Percentiles rank a stretch among this genome's conserved stretches.
Evolutionary conservation across 1,140 invertebrate genomes (phyloP).

Genomic region (Drosophila subobscura): DNA sequence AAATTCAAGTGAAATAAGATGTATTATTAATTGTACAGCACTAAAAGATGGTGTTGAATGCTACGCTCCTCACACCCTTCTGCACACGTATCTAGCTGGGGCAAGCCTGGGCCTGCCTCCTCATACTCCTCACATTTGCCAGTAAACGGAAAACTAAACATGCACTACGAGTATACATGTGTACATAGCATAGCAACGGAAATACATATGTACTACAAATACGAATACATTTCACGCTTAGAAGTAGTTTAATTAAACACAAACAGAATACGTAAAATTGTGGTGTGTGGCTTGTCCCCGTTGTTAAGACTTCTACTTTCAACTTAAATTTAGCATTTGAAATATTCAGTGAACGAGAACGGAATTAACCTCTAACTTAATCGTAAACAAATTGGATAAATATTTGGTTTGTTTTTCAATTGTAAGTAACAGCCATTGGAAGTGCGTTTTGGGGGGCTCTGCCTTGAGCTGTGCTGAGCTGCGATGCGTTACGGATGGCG

Average conservation of each 20-base stretch:
- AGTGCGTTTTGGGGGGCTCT: conserved; percentile 53
- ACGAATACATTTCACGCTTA: conserved; percentile 50
- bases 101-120: conserved; percentile 10
- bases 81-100: conserved; percentile 25
- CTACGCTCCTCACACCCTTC: conserved; percentile 60
- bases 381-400: conserved; percentile 69
- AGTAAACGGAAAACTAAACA: conserved; percentile 52
- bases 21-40: conserved; percentile 42
- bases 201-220: conserved; percentile 54
- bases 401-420: conserved; percentile 81
- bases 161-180: conserved; percentile 24
- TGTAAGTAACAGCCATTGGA: conserved; percentile 77
- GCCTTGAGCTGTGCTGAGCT: conserved; percentile 16
- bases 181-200: conserved; percentile 43
- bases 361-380: conserved; percentile 80
- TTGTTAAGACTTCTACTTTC: conserved; percentile 42
- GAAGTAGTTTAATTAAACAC: conserved; percentile 66
- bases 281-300: conserved; percentile 22
- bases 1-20: conserved; percentile 32
- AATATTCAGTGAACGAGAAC: conserved; percentile 53
- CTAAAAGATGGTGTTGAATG: conserved; percentile 48
- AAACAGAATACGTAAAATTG: conserved; percentile 65
- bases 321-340: conserved; percentile 54
- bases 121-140: conserved; percentile 29
- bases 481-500: conserved; percentile 23